These are phyloP conservation scores for Numenius arquata DNA, from an alignment of 2,113 vertebrate species.

Conservation along the genomic window DNA sequence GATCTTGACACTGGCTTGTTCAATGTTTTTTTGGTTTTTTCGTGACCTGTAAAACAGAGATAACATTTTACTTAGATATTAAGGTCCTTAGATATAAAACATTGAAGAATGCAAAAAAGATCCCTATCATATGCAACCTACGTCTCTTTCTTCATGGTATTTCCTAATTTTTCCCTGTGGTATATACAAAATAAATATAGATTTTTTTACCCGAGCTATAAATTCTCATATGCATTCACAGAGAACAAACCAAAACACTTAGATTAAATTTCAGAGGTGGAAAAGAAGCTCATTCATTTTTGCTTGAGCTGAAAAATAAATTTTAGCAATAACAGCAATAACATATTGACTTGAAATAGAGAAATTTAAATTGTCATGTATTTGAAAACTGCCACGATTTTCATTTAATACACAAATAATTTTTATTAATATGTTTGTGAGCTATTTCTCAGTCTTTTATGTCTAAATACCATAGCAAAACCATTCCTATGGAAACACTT, in stretches of 20 bases:
- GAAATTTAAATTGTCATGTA: neutral
- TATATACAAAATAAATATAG: accelerated
- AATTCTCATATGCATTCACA: neutral
- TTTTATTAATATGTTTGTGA: neutral
- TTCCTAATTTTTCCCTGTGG: neutral
- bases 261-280: neutral
- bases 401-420: neutral
- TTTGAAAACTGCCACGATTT: neutral
- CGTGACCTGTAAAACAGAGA: neutral
- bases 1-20: neutral
- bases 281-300: neutral
- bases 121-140: neutral
- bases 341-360: neutral
- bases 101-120: neutral
- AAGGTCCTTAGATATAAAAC: neutral
- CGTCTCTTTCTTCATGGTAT: neutral
- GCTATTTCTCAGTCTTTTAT: neutral
- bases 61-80: neutral
- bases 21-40: neutral
- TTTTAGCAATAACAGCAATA: neutral
- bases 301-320: neutral
- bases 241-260: neutral
- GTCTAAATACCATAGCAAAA: neutral
- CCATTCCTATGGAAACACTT: neutral
- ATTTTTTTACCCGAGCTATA: neutral